Conservation (phyloP, 1,140 invertebrate species). For the Leptinotarsa texana region DNA sequence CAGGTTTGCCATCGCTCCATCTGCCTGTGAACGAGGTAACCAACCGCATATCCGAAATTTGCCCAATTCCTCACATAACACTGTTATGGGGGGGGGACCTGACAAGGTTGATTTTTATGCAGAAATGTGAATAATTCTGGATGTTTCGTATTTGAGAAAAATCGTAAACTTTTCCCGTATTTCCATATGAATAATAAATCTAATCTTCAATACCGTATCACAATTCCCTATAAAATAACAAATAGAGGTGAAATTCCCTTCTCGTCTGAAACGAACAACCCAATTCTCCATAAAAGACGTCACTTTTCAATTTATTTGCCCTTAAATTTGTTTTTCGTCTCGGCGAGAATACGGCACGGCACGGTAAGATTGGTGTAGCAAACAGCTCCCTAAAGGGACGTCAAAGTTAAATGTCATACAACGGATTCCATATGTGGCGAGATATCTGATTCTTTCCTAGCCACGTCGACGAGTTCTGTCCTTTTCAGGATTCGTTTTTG, state of each 20-base stretch:
- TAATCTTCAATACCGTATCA: too few relatives aligned
- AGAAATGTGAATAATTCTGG: too few relatives aligned
- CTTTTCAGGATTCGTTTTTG: neutral
- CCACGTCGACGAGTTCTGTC: neutral
- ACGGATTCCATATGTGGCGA: conserved; percentile 41
- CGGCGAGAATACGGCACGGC: conserved; percentile 34
- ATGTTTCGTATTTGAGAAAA: too few relatives aligned
- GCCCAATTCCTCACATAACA: too few relatives aligned
- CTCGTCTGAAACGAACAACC: neutral
- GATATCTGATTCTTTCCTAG: neutral
- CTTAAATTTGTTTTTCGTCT: conserved; percentile 49
- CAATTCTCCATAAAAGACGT: conserved; percentile 44
- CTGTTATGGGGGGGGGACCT: too few relatives aligned
- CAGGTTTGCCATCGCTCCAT: too few relatives aligned
- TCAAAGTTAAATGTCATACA: conserved; percentile 54
- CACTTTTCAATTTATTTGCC: conserved; percentile 53
- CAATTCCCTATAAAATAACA: neutral
- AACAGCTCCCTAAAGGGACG: conserved; percentile 51
- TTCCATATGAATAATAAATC: too few relatives aligned
- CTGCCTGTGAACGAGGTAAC: too few relatives aligned
- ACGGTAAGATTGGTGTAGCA: conserved; percentile 52
- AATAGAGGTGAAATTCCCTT: neutral
- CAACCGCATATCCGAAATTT: too few relatives aligned
- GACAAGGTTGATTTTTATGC: too few relatives aligned
- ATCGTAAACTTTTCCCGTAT: too few relatives aligned